Conservation (phyloP, 2,888 invertebrate genomes). For the Pinctada fucata region DNA sequence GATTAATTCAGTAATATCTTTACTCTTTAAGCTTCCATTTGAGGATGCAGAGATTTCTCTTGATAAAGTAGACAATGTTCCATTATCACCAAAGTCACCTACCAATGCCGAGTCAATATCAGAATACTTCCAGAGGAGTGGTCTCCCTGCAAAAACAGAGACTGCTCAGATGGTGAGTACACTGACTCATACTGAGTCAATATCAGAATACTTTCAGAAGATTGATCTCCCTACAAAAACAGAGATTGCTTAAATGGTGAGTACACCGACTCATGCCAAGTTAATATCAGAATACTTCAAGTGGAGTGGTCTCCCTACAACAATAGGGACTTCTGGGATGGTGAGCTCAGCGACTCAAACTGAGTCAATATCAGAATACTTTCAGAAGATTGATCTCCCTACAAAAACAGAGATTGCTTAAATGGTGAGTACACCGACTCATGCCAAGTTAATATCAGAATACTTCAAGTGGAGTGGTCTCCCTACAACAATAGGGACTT, state of each 20-base stretch:
- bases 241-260: slow-evolving; percentile 77
- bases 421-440: slow-evolving; percentile 67
- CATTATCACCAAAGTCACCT: slow-evolving; percentile 23
- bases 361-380: slow-evolving; percentile 35
- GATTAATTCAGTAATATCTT: neutral
- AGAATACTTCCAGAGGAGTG: slow-evolving; percentile 46
- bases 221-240: slow-evolving; percentile 64
- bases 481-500: too few relatives aligned
- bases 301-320: slow-evolving; percentile 52
- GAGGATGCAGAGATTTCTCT: slow-evolving; percentile 64
- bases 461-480: neutral
- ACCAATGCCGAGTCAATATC: slow-evolving; percentile 23
- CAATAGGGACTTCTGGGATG: slow-evolving; percentile 77
- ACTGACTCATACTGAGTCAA: slow-evolving; percentile 15
- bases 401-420: slow-evolving; percentile 76
- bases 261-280: slow-evolving; percentile 21
- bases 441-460: neutral
- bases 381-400: slow-evolving; percentile 44
- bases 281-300: slow-evolving; percentile 42
- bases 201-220: slow-evolving; percentile 45
- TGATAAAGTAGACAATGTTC: slow-evolving; percentile 42
- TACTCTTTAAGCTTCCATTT: slow-evolving; percentile 66
- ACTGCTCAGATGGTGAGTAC: slow-evolving; percentile 76
- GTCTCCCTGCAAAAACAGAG: slow-evolving; percentile 70
- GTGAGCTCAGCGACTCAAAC: slow-evolving; percentile 52